Conservation (phyloP, 1,140 invertebrate species). For the Monomorium pharaonis region DNA sequence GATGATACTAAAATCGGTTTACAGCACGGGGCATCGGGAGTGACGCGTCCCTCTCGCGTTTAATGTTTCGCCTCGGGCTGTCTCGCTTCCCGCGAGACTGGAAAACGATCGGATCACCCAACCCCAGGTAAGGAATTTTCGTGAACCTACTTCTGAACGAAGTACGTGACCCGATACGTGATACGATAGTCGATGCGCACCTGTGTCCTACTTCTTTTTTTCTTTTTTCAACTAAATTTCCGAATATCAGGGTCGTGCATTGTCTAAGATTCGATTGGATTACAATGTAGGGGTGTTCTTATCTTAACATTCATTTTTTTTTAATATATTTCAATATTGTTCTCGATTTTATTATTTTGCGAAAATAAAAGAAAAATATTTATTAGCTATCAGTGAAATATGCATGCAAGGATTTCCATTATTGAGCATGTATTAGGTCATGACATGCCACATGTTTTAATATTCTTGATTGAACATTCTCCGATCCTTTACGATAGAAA, state of each 20-base stretch:
- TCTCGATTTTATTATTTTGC: background rate
- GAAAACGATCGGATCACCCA: background rate
- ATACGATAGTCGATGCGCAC: background rate
- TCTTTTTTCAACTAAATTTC: background rate
- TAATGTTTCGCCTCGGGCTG: background rate
- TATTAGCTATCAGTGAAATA: slow-evolving; percentile 4
- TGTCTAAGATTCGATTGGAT: background rate
- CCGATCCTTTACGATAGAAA: slow-evolving; percentile 66
- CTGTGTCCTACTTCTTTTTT: background rate
- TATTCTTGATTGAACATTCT: slow-evolving; percentile 71
- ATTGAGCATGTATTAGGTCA: slow-evolving; percentile 57
- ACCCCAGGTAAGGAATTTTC: background rate
- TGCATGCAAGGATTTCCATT: slow-evolving; percentile 61
- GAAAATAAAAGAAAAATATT: background rate
- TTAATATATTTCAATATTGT: background rate
- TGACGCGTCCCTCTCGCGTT: slow-evolving; percentile 9
- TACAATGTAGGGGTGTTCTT: background rate
- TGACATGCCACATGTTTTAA: slow-evolving; percentile 62
- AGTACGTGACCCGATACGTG: background rate
- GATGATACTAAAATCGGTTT: slow-evolving; percentile 48
- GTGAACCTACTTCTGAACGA: background rate
- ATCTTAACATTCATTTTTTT: background rate
- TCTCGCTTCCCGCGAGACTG: slow-evolving; percentile 25
- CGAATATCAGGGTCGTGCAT: background rate
- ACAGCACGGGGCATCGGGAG: background rate